Evolutionary conservation across 2,888 invertebrate species (phyloP), one percentile per base, ranked within the genome.

Genomic region (Dicranocentrus wangi): DNA sequence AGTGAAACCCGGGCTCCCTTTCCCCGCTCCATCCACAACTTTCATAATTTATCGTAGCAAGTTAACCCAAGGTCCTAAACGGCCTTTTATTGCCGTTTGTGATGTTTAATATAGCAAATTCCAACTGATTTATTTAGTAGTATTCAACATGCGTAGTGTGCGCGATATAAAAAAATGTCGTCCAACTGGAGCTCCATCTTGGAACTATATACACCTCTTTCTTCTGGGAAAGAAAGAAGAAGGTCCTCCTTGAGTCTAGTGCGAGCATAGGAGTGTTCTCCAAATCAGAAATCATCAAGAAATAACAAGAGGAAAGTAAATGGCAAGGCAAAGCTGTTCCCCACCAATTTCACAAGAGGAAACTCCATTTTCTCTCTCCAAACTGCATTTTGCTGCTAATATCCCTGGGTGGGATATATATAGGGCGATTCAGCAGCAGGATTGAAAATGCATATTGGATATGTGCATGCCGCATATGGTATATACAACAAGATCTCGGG

Each of bases 21-120:
- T 55, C 65, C n/a, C n/a, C n/a, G n/a, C n/a, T 61, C 68, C 51
- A 28, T 73, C 32, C 60, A 58, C 79, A 73, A 61, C 61, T 72
- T 80, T 68, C 72, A 80, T 80, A 80, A 80, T 80, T 80, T 80
- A 80, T 80, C 66, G 43, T 27, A 61, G 68, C 47, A 19, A 80
- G 80, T 73, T 68, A 80, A 73, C 80, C 61, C 65, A 51, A 61
- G 73, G 79, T 79, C 72, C 68, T 80, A 80, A 80, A 80, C 73
- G 73, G 61, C 80, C 68, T 68, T 80, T 80, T 80, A 80, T 80
- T 80, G 80, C 80, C 66, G 25, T 42, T 68, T 68, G 58, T 73
- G 65, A 80, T 80, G 72, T 70, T 73, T 80, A 80, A 80, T 72
- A 80, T 73, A 72, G 80, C 72, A 80, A 80, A 80, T 73, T 73